These are phyloP conservation scores for Lepeophtheirus salmonis DNA, from an alignment of 1,140 invertebrate species.

Conservation along the genomic window DNA sequence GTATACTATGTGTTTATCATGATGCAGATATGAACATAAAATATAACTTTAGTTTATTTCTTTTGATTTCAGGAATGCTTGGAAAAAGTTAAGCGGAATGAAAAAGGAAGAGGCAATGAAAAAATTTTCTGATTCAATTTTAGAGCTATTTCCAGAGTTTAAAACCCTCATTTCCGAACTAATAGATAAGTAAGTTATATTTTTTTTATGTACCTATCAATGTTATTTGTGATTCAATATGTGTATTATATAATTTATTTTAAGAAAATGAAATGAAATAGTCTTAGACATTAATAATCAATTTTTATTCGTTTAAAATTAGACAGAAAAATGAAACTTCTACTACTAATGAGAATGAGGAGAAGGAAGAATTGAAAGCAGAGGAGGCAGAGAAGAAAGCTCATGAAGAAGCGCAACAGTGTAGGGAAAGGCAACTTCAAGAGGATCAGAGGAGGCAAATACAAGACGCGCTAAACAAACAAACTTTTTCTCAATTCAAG, in stretches of 20 bases:
- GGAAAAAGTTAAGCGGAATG: neutral
- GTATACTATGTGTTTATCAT: too few relatives aligned
- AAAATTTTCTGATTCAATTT: neutral
- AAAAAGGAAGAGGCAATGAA: neutral
- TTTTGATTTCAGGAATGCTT: constrained; percentile 20
- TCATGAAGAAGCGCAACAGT: neutral
- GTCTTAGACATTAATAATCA: too few relatives aligned
- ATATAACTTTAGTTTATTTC: too few relatives aligned
- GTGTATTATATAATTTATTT: too few relatives aligned
- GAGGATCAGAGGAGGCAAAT: constrained; percentile 37
- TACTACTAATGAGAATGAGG: neutral
- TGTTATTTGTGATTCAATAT: too few relatives aligned
- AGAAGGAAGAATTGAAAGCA: neutral
- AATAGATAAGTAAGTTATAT: too few relatives aligned
- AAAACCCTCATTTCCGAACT: neutral
- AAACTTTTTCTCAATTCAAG: constrained; percentile 83
- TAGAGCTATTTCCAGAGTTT: neutral
- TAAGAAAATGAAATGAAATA: too few relatives aligned
- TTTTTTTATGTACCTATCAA: too few relatives aligned
- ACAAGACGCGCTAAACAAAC: constrained; percentile 85
- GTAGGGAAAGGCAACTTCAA: constrained; percentile 30
- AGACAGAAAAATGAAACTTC: too few relatives aligned
- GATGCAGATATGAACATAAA: too few relatives aligned
- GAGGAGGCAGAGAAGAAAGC: neutral
- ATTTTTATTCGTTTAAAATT: too few relatives aligned